phyloP scores from a whole-genome alignment of 2,113 vertebrate species.

The Dasypus novemcinctus region DNA sequence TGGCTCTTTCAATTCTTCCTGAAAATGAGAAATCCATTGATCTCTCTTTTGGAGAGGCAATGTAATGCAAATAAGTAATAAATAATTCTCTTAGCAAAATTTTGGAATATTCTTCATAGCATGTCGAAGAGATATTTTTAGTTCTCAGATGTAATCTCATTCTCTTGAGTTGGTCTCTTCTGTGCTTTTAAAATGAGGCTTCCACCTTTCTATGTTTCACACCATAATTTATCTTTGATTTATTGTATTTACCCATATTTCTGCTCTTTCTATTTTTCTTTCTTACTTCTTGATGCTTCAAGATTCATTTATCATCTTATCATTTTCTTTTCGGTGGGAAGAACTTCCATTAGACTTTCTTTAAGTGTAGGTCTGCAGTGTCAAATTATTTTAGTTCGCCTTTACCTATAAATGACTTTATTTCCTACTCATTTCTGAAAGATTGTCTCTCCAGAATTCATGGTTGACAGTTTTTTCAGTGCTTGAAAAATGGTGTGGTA shows the following conservation, averaged over 20 bases:
- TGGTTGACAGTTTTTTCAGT: neutral
- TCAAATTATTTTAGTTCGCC: neutral
- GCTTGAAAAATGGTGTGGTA: neutral
- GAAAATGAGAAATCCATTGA: neutral
- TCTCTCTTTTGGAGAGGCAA: neutral
- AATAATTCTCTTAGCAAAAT: neutral
- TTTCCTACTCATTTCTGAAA: neutral
- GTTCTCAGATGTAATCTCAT: neutral
- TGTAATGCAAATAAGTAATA: neutral
- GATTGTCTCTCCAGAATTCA: neutral
- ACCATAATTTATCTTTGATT: neutral
- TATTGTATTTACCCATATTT: neutral
- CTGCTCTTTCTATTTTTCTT: neutral
- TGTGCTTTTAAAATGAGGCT: neutral
- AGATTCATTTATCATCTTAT: neutral
- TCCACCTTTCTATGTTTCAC: neutral
- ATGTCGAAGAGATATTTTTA: neutral
- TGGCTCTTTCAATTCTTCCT: neutral
- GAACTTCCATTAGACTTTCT: neutral
- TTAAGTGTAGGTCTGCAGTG: neutral
- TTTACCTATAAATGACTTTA: neutral
- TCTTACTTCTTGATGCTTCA: neutral
- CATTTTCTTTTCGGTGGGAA: neutral
- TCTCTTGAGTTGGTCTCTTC: neutral
- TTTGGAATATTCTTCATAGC: neutral